Base-by-base conservation (phyloP, 2,797 vertebrate genomes). In the Steatocranus sp. region DNA sequence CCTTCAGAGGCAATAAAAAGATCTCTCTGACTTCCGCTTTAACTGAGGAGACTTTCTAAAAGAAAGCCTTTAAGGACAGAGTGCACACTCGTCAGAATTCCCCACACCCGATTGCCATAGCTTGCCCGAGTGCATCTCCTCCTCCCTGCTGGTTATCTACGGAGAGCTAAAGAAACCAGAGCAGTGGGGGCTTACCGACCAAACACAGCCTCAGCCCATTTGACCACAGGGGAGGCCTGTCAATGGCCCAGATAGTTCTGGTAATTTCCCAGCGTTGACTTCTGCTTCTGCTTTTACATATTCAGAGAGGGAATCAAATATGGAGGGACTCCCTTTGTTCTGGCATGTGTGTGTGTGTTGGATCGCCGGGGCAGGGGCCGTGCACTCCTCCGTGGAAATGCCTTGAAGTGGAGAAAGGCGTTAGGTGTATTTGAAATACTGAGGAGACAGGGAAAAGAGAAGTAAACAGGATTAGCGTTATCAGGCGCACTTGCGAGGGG, bases 161-260 rank as follows among this genome's bases (percentile, higher is more conserved):
- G 82, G 43, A 78, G 85, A 83, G 89, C 90, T 87, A 81, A 79
- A 75, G 88, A 83, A 89, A 88, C 76, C 82, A 30, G 76, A 78
- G 87, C 18, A 17, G 30, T 77, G 82, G 86, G 66, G 87, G 73
- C 68, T 73, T 49, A 75, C 75, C 75, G 76, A 63, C 80, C 87
- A 91, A 92, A 92, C 86, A 93, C 87, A 91, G 82, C 87, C 87
- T 82, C 46, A 68, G 89, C 87, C 89, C 92, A 92, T 95, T 94
- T 95, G 95, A 96, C 96, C 95, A 95, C 92, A 90, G 95, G 96
- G 94, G 94, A 94, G 93, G 94, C 91, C 95, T 95, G 95, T 95
- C 95, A 95, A 93, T 92, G 93, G 93, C 94, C 94, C 95, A 94
- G 96, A 96, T 96, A 96, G 96, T 96, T 96, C 95, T 96, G 95